phyloP scores from a whole-genome alignment of 2,797 vertebrate species.

The Myiotriccus ornatus region DNA sequence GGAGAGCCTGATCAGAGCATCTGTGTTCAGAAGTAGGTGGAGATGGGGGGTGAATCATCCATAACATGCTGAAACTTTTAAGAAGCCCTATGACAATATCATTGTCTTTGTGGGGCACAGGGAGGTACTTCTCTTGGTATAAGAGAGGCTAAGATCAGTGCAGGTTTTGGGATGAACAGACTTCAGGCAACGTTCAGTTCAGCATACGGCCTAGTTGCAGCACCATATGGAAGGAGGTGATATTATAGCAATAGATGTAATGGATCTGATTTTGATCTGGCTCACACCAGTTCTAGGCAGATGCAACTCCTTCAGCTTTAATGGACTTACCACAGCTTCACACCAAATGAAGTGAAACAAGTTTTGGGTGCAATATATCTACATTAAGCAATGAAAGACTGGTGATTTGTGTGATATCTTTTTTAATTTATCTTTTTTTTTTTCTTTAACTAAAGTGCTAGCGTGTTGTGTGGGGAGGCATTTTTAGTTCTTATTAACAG shows the following conservation, averaged over 20 bases:
- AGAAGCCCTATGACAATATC: neutral
- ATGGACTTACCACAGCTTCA: slow-evolving; percentile 12
- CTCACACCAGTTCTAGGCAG: slow-evolving; percentile 22
- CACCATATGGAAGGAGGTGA: slow-evolving; percentile 40
- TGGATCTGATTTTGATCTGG: slow-evolving; percentile 5
- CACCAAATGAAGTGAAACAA: slow-evolving; percentile 20
- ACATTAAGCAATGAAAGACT: slow-evolving; percentile 6
- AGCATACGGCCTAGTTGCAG: neutral
- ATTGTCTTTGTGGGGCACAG: neutral
- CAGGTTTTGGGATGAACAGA: neutral
- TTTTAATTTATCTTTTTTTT: neutral
- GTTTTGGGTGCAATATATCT: neutral
- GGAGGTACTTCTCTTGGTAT: neutral
- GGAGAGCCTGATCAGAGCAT: neutral
- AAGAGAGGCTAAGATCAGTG: neutral
- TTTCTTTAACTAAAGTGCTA: neutral
- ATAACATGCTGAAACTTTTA: neutral
- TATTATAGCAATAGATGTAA: slow-evolving; percentile 8
- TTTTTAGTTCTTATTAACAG: slow-evolving; percentile 30
- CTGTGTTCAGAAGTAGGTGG: neutral
- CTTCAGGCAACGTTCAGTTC: slow-evolving; percentile 13
- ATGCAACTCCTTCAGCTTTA: slow-evolving; percentile 31
- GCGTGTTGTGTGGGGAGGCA: neutral
- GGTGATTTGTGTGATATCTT: neutral
- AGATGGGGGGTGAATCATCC: neutral